Evolutionary conservation across 2,888 invertebrate species (phyloP), one percentile per base, ranked within the genome.

Genomic region (Spialia ferax): DNA sequence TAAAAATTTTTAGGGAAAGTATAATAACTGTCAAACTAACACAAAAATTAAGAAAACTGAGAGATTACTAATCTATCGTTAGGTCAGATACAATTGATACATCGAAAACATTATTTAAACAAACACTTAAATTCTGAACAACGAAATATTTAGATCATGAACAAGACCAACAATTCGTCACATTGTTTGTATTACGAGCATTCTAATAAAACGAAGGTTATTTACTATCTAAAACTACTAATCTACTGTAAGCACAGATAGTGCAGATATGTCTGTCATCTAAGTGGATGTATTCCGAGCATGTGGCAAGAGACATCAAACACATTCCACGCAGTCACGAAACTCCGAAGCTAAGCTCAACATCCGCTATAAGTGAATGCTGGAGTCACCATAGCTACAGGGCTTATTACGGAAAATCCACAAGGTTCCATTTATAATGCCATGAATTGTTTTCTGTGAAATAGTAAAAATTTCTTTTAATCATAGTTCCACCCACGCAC

Each of bases 321-420:
- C 61, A 55, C 60, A 67, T 67, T 67, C 59, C 69, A 56, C 59
- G 67, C 66, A 18, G 45, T 45, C 18, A 45, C 22, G 48, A 65
- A 56, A 69, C 48, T 62, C 50, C 62, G 55, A 65, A 35, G 57
- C 38, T 70, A 63, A 64, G 42, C 64, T 50, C 42, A 20, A 69
- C 60, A 66, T 70, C 61, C 63, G 64, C 64, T 22, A 29, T 48
- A 18, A 50, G 48, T 45, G 8, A 6, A 20, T 50, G 22, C 22
- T 50, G 13, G 26, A 6, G 32, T 15, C 15, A 54, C 26, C 32
- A 55, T 55, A 55, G 22, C 18, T 55, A 5, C 20, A 5, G 22
- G 22, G 11, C 2, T 22, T 11, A 22, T 13, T 50, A 50, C 20
- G 48, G 22, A 50, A 20, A 10, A 1, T 50, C 13, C 22, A 5